Base-by-base conservation (phyloP, 1,140 invertebrate species). In the Antheraea pernyi region DNA sequence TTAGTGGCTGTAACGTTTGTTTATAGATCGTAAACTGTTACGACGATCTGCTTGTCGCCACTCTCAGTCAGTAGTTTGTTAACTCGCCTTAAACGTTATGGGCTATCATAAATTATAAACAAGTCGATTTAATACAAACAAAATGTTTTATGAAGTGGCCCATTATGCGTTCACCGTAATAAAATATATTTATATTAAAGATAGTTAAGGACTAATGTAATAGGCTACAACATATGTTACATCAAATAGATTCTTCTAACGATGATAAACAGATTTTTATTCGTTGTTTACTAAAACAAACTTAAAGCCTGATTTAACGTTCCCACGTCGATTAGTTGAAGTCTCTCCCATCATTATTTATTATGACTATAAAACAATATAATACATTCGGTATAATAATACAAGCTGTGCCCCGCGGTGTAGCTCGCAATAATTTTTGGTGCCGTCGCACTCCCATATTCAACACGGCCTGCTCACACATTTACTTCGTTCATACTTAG, bases 1-100 rank as follows among this genome's bases (percentile, higher is more conserved):
- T 91, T 90, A 89, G 87, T 90, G 84, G 84, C 78, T 82, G 85
- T 91, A 84, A 86, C 82, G 84, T 91, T 83, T 86, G 89, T 91
- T 91, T 91, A 91, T 89, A 83, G 88, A 79, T 84, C 87, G 75
- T 91, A 91, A 91, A 91, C 75, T 73, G 86, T 88, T 83, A 86
- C 81, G 86, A 81, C 82, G 80, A 78, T 85, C 84, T 85, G 86
- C 79, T 85, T 88, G 88, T 89, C 85, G 85, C 84, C 84, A 77
- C 73, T 68, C 72, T 82, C 83, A 75, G 74, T 67, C 74, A 68
- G 70, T 80, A 88, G 83, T 87, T 84, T 85, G 86, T 86, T 88
- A 88, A 88, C 87, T 84, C 83, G 81, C 83, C 84, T 75, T 79
- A 73, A 85, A 86, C 73, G 78, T 89, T 89, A 91, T 82, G 74